Evolutionary conservation across 1,140 invertebrate genomes (phyloP).

Genomic region (Lysiphlebus fabarum): DNA sequence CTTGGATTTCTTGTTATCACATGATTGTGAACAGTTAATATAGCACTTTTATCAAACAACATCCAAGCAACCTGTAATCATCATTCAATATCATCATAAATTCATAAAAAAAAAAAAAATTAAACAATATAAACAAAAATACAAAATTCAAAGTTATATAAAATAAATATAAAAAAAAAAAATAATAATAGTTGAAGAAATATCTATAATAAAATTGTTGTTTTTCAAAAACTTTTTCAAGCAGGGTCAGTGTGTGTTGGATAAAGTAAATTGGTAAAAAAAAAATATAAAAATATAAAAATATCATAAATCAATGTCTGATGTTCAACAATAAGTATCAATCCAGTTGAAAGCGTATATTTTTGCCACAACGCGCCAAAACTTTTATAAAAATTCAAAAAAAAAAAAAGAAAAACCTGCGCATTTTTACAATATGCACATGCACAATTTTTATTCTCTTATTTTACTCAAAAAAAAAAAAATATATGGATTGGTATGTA

Average conservation of each 20-base stretch:
- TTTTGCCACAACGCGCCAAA: background rate
- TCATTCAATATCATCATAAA: background rate
- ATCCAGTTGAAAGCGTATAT: conserved; percentile 13
- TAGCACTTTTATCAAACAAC: conserved; percentile 90
- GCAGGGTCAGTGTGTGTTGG: background rate
- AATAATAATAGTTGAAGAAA: too few relatives aligned
- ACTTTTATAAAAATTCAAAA: conserved; percentile 5
- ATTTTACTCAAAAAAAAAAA: too few relatives aligned
- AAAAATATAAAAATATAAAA: background rate
- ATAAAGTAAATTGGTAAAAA: background rate
- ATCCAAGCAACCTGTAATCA: conserved; percentile 85
- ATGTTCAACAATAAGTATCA: conserved; percentile 25
- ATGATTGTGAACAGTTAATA: conserved; percentile 87
- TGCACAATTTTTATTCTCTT: background rate
- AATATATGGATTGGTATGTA: too few relatives aligned
- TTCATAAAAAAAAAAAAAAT: too few relatives aligned
- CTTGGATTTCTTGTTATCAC: conserved; percentile 89
- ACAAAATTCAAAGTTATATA: too few relatives aligned
- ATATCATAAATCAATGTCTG: conserved; percentile 17
- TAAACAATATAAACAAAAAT: too few relatives aligned
- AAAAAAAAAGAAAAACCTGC: too few relatives aligned
- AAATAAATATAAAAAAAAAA: too few relatives aligned
- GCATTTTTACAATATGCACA: background rate
- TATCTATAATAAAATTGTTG: too few relatives aligned
- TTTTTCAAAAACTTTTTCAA: too few relatives aligned